Percentiles rank a stretch among this genome's conserved stretches.
Conservation (phyloP, 1,140 invertebrate species). For the Lucilia sericata region DNA sequence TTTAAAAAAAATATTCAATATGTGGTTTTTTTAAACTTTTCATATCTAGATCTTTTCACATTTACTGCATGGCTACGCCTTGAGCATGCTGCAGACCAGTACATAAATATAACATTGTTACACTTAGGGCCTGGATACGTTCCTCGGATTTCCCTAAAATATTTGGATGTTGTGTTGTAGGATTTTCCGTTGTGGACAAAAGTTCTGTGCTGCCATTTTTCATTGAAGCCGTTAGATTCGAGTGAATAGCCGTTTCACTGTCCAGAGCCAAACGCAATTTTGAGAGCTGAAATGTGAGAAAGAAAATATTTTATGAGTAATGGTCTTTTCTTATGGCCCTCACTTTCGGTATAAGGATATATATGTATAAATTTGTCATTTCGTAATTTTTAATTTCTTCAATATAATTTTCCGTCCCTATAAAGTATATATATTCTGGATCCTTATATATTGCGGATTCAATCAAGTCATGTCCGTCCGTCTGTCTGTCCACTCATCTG, state of each 20-base stretch:
- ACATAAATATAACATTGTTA: constrained; percentile 85
- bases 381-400: no score
- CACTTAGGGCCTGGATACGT: constrained; percentile 80
- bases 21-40: background rate
- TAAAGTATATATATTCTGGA: no score
- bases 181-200: constrained; percentile 13
- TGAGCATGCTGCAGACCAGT: constrained; percentile 77
- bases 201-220: background rate
- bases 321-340: no score
- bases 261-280: constrained; percentile 64
- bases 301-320: no score
- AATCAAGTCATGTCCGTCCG: no score
- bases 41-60: background rate
- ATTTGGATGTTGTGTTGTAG: constrained; percentile 55
- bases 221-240: constrained; percentile 32
- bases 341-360: no score
- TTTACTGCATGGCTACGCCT: constrained; percentile 58
- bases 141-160: constrained; percentile 77
- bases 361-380: no score
- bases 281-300: constrained; percentile 52
- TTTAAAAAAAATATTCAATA: background rate
- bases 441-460: no score
- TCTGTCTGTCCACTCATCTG: no score
- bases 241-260: constrained; percentile 58
- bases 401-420: no score